Conservation (phyloP, 53 echinoderm and acorn worm species). For the Holothuria scabra region DNA sequence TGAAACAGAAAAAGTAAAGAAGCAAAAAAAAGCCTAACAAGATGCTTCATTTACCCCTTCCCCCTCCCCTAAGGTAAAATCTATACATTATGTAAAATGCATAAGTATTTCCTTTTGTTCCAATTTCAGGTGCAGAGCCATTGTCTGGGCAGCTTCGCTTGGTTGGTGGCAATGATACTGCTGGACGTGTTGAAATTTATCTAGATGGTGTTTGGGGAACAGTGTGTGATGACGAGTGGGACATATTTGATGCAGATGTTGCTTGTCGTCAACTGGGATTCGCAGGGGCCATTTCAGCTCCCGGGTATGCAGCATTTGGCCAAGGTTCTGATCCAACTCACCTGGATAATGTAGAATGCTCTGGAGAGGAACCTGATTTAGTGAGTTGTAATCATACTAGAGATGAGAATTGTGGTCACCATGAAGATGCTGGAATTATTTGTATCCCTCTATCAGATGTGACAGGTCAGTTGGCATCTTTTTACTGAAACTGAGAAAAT, state of each 20-base stretch:
- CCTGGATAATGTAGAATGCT: constrained; percentile 53
- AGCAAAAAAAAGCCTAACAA: too few relatives aligned
- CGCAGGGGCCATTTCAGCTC: constrained; percentile 43
- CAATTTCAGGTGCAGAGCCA: too few relatives aligned
- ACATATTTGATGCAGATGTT: constrained; percentile 34
- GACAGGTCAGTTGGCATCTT: too few relatives aligned
- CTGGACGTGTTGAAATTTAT: constrained; percentile 61
- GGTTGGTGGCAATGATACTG: background rate
- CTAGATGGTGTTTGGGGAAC: constrained; percentile 51
- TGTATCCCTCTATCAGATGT: background rate
- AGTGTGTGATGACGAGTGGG: constrained; percentile 61
- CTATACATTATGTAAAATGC: too few relatives aligned
- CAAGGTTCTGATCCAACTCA: constrained; percentile 28
- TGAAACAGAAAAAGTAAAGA: too few relatives aligned
- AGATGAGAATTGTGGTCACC: constrained; percentile 12
- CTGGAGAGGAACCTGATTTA: constrained; percentile 33
- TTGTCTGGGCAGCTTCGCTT: too few relatives aligned
- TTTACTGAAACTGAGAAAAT: too few relatives aligned
- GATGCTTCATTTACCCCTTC: too few relatives aligned
- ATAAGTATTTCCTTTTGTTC: too few relatives aligned
- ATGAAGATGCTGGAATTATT: constrained; percentile 43
- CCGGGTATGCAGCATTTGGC: constrained; percentile 48
- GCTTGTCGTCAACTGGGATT: constrained; percentile 61
- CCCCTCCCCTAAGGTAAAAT: too few relatives aligned
- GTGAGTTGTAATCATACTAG: constrained; percentile 43